Percentiles rank a stretch among this genome's conserved stretches.
Conservation (phyloP, 2,797 vertebrate genomes). For the Mus minutoides region DNA sequence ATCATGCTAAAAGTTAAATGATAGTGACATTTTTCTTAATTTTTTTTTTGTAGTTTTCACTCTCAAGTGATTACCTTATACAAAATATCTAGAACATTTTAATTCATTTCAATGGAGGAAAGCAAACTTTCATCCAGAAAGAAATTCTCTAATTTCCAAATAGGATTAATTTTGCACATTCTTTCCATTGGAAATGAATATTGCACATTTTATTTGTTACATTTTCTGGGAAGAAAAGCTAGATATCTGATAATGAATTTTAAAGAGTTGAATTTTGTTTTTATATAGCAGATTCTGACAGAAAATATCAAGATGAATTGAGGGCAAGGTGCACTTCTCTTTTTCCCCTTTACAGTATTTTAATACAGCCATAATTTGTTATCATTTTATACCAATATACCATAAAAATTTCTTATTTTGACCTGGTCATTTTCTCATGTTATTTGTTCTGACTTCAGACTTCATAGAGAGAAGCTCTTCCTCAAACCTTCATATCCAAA, state of each 20-base stretch:
- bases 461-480: not conserved
- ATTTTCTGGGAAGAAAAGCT: not conserved
- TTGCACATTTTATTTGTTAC: not conserved
- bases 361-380: not conserved
- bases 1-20: not conserved
- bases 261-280: constrained; percentile 5
- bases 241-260: constrained; percentile 4
- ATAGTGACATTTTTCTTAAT: not conserved
- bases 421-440: not conserved
- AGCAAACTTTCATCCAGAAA: not conserved
- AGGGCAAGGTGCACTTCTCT: not conserved
- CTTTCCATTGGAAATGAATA: not conserved
- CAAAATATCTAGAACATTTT: not conserved
- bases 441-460: not conserved
- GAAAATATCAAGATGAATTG: not conserved
- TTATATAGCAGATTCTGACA: not conserved
- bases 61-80: not conserved
- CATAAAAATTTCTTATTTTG: not conserved
- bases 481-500: constrained; percentile 5
- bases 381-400: not conserved
- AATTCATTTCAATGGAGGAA: not conserved
- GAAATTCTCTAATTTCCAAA: not conserved
- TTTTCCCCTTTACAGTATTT: not conserved
- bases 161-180: not conserved
- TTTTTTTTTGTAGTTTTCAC: constrained; percentile 15